Percentiles rank a stretch among this genome's conserved stretches.
Conservation (phyloP, 2,113 vertebrate genomes). For the Tyto alba region DNA sequence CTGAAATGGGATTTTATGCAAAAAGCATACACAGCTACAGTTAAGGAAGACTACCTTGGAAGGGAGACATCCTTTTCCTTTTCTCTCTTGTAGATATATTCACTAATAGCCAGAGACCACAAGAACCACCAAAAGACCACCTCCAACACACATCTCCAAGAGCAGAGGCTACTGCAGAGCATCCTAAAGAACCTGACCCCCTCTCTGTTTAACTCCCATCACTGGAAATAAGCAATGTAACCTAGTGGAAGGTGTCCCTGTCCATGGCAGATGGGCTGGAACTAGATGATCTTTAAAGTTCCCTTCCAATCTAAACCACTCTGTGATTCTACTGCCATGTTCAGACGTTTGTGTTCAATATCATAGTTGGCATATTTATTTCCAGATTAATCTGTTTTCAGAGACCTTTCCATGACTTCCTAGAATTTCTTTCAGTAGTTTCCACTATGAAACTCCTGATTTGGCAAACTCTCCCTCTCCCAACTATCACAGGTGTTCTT, state of each 20-base stretch:
- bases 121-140: background rate
- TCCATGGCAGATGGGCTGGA: rapidly evolving
- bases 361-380: background rate
- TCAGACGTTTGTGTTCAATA: background rate
- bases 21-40: background rate
- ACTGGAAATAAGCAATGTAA: background rate
- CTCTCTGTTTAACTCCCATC: background rate
- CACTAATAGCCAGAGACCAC: background rate
- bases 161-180: background rate
- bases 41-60: background rate
- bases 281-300: background rate
- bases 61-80: background rate
- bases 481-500: background rate
- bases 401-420: background rate
- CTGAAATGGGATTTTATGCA: background rate
- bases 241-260: background rate
- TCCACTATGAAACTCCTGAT: background rate
- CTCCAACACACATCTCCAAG: background rate
- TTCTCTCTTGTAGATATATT: background rate
- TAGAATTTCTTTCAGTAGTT: background rate
- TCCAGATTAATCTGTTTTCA: background rate
- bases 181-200: background rate
- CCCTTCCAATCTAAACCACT: background rate
- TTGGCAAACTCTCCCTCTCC: background rate
- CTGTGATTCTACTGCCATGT: background rate